Conservation (phyloP, 2,113 vertebrate genomes). For the Passer domesticus region DNA sequence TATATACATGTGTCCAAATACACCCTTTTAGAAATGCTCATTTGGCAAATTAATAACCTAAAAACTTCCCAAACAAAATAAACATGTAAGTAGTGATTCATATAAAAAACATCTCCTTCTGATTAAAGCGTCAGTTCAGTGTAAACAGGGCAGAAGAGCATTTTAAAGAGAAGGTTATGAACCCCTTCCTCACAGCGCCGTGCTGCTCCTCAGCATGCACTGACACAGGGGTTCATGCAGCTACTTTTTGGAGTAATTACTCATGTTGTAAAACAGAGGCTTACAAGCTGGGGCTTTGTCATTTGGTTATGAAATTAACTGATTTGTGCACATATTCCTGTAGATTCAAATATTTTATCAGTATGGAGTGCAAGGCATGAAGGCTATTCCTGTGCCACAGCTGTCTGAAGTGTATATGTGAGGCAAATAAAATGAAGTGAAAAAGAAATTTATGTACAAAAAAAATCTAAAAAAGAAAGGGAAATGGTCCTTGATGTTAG, state of each 20-base stretch:
- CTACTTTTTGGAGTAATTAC: conserved; percentile 33
- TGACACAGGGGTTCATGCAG: not conserved
- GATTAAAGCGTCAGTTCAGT: not conserved
- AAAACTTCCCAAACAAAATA: not conserved
- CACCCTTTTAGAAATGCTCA: not conserved
- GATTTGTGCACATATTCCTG: not conserved
- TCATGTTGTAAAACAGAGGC: conserved; percentile 33
- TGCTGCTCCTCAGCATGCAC: not conserved
- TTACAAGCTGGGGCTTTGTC: conserved; percentile 46
- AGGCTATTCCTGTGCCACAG: not conserved
- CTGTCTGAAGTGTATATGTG: not conserved
- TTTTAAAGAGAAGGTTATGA: not conserved
- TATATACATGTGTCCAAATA: not conserved
- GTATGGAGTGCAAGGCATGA: not conserved
- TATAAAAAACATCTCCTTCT: not conserved
- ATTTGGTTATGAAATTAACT: conserved; percentile 40
- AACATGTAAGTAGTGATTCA: not conserved
- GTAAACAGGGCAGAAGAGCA: not conserved
- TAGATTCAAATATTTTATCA: conserved; percentile 31
- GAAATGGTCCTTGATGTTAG: conserved; percentile 61
- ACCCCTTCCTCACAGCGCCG: not conserved
- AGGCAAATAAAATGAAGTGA: not conserved
- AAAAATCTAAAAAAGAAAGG: not conserved
- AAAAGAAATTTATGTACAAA: not conserved
- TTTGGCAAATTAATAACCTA: conserved; percentile 18